Evolutionary conservation across 1,140 invertebrate species (phyloP), one percentile per base, ranked within the genome.

Genomic region (Tetraneura akinire): DNA sequence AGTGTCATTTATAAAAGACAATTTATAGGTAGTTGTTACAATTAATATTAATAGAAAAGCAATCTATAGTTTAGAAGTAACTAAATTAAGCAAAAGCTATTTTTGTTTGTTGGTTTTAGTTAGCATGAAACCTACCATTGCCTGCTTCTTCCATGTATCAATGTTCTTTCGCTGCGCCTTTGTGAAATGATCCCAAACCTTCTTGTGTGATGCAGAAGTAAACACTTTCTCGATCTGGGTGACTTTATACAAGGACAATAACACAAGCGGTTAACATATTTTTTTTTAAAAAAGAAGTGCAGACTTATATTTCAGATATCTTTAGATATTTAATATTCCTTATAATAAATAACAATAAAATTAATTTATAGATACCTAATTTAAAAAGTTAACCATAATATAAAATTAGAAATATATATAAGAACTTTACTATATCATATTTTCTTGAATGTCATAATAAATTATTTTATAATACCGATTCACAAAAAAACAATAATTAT

Each of bases 171-270:
- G 90, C 88, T 98, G 96, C 82, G 96, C 94, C 91, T 98, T 98
- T 87, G 95, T 96, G 91, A 98, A 98, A 91, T 98, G 96, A 91
- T 98, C 96, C 96, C 96, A 98, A 87, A 96, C 95, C 88, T 96
- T 96, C 91, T 98, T 96, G 89, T 97, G 95, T 87, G 91, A 93
- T 85, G 96, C 94, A 83, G 94, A 92, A 86, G 89, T 89, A 90
- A 98, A 97, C 87, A 98, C 94, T 89, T 94, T 92, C 91, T 96
- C 95, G 89, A 98, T 96, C 91, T 97, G 94, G 92, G 94, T 92
- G 91, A 97, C 96, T 98, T 92, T 88, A 86, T 88, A 85, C 68
- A 81, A 78, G 70, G 70, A 81, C 68, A 71, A 81, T 70, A 68
- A 80, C 57, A 80, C 62, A 80, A 66, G 74, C 74, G 37, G 74